Base-by-base conservation (phyloP, 2,888 invertebrate species). In the Eupithecia subfuscata region DNA sequence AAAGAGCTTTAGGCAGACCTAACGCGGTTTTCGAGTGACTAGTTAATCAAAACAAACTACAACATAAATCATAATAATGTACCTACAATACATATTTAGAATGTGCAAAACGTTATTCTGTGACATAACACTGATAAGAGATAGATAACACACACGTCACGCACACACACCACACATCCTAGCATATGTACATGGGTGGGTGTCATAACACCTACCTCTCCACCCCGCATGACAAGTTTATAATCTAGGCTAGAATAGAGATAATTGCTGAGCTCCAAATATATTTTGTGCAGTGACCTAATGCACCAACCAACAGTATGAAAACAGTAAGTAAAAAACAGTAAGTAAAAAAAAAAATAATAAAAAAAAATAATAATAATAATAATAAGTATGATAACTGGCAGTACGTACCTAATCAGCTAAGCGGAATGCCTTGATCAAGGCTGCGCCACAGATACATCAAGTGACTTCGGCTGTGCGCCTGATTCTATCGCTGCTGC, bases 401-500 rank as follows among this genome's bases (percentile, higher is more conserved):
- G n/a, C 14, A 73, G 70, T 71, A 43, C 43, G 79, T 74, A n/a
- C n/a, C n/a, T n/a, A 71, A 81, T 77, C 82, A 81, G 81, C 81
- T 80, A 78, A 81, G 79, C 78, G 81, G 83, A 82, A 83, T 85
- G 73, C 82, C 81, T 82, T 83, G 82, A 80, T 79, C 82, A 83
- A 82, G 82, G 82, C 80, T 82, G 81, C 79, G 77, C 77, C 75
- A 67, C 34, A 67, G 37, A 67, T 67, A 37, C 37, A 18, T 37
- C 37, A 12, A 40, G 65, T 67, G 64, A 37, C 18, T 67, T 65
- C 34, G 18, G 40, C 37, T 67, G n/a, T 48, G 75, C 65, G 74
- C 74, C 64, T 56, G 74, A 74, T 74, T 71, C 70, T 76, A 78
- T 77, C 78, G 40, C 43, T 69, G 37, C 63, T 69, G 78, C 76